Evolutionary conservation across 2,113 vertebrate species (phyloP).

Genomic region (Noctilio leporinus): DNA sequence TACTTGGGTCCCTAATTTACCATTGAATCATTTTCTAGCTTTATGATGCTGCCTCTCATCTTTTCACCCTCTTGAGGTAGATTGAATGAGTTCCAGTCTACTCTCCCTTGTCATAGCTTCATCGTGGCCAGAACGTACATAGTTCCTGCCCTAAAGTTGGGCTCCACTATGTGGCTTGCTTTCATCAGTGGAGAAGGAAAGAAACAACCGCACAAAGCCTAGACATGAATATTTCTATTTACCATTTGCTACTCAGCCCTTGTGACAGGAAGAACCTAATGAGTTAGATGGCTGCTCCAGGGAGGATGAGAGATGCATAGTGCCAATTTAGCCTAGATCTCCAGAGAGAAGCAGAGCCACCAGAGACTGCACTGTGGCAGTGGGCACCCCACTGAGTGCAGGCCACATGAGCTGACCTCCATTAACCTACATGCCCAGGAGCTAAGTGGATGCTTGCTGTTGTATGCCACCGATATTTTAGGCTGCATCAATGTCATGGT

Average conservation of each 20-base stretch:
- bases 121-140: background rate
- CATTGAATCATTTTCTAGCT: background rate
- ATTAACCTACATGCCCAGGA: background rate
- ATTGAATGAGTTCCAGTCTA: background rate
- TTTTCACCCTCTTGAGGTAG: background rate
- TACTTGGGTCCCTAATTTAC: background rate
- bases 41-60: background rate
- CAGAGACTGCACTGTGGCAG: background rate
- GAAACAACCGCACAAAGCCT: background rate
- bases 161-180: background rate
- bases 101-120: background rate
- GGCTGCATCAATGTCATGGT: background rate
- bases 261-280: background rate
- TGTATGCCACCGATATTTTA: background rate
- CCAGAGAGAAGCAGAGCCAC: background rate
- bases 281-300: background rate
- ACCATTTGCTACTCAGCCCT: background rate
- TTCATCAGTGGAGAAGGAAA: background rate
- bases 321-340: background rate
- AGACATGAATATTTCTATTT: background rate
- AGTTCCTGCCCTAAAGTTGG: background rate
- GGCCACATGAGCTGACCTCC: background rate
- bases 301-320: background rate
- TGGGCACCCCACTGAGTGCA: background rate
- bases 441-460: background rate